Evolutionary conservation across 2,113 vertebrate genomes (phyloP).

Genomic region (Grus americana): DNA sequence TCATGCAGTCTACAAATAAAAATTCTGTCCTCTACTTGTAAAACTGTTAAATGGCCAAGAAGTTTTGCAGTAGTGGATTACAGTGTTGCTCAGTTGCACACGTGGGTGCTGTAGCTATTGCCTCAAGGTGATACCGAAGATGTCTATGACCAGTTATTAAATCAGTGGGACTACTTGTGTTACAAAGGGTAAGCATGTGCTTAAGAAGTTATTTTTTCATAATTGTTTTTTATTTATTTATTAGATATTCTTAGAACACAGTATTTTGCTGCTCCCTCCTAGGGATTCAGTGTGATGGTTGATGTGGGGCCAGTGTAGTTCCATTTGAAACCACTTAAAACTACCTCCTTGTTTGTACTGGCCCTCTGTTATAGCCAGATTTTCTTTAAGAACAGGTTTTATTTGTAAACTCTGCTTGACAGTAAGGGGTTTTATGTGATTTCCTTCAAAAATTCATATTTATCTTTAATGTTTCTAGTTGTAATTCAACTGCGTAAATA

Average conservation of each 20-base stretch:
- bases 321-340: slow-evolving; percentile 1
- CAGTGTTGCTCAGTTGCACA: neutral
- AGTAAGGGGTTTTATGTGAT: neutral
- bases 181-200: neutral
- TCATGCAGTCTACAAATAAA: neutral
- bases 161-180: neutral
- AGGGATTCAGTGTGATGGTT: neutral
- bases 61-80: neutral
- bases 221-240: neutral
- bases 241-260: neutral
- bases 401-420: neutral
- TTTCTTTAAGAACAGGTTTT: neutral
- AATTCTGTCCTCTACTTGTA: slow-evolving; percentile 15
- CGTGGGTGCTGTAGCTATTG: neutral
- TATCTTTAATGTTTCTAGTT: neutral
- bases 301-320: neutral
- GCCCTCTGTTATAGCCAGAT: neutral
- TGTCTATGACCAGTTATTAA: neutral
- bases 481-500: neutral
- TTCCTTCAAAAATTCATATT: neutral
- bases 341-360: neutral
- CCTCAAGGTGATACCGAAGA: neutral
- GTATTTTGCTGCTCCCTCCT: neutral
- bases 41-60: neutral
- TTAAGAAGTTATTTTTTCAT: neutral